Conservation (phyloP, 2,888 invertebrate species). For the Bimastos eiseni region DNA sequence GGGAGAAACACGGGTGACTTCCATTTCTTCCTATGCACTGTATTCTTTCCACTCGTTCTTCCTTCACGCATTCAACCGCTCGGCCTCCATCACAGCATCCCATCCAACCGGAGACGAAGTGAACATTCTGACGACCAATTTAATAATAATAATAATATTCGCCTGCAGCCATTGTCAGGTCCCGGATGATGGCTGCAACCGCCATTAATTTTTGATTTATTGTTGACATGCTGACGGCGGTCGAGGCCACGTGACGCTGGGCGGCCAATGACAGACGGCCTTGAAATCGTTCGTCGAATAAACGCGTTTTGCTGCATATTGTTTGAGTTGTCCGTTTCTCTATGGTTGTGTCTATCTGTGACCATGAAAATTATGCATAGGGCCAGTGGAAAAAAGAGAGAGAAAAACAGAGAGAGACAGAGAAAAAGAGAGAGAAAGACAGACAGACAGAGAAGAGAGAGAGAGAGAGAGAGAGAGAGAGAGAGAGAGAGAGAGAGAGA, state of each 20-base stretch:
- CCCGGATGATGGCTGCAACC: constrained; percentile 15
- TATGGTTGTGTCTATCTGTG: too few relatives aligned
- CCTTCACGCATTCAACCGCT: background rate
- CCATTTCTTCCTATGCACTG: background rate
- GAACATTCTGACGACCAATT: background rate
- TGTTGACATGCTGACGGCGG: background rate
- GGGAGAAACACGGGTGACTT: background rate
- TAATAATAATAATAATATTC: constrained; percentile 14
- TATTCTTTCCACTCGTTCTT: background rate
- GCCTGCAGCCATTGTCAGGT: constrained; percentile 7
- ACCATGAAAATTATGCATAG: too few relatives aligned
- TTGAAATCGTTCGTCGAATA: constrained; percentile 16
- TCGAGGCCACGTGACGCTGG: background rate
- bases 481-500: too few relatives aligned
- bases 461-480: background rate
- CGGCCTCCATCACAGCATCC: background rate
- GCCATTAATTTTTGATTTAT: constrained; percentile 26
- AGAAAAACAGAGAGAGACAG: too few relatives aligned
- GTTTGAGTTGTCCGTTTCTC: background rate
- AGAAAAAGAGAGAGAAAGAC: background rate
- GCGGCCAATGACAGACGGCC: background rate
- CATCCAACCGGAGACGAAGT: background rate
- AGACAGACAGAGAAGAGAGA: background rate
- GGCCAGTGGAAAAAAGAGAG: too few relatives aligned
- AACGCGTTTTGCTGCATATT: background rate